Percentiles rank a stretch among this genome's conserved stretches.
Conservation (phyloP, 2,113 vertebrate genomes). For the Sturnus vulgaris region DNA sequence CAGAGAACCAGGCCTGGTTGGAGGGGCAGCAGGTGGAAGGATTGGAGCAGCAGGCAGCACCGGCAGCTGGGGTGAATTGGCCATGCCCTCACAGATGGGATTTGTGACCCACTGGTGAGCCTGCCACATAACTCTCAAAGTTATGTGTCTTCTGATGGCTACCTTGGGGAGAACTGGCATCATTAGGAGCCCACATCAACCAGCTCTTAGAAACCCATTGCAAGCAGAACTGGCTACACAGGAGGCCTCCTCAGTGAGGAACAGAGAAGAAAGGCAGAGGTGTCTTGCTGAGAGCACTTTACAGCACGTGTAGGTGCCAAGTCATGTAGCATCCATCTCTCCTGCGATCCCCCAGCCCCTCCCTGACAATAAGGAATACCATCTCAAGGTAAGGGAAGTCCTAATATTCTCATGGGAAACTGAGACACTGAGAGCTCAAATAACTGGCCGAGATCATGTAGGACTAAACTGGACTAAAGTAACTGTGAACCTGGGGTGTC, state of each 20-base stretch:
- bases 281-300: not conserved
- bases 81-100: fast-evolving
- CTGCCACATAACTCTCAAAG: not conserved
- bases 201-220: not conserved
- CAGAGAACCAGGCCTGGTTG: not conserved
- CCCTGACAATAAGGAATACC: not conserved
- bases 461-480: not conserved
- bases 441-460: not conserved
- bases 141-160: not conserved
- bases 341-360: not conserved
- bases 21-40: not conserved
- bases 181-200: not conserved
- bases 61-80: not conserved
- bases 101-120: not conserved
- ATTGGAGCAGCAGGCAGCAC: not conserved
- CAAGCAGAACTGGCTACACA: not conserved
- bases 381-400: not conserved
- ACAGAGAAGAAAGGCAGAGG: not conserved
- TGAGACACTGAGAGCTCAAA: not conserved
- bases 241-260: not conserved
- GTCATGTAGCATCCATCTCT: not conserved
- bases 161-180: not conserved
- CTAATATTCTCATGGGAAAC: not conserved
- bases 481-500: not conserved
- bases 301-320: not conserved